Base-by-base conservation (phyloP, 2,113 vertebrate genomes). In the Talpa occidentalis region DNA sequence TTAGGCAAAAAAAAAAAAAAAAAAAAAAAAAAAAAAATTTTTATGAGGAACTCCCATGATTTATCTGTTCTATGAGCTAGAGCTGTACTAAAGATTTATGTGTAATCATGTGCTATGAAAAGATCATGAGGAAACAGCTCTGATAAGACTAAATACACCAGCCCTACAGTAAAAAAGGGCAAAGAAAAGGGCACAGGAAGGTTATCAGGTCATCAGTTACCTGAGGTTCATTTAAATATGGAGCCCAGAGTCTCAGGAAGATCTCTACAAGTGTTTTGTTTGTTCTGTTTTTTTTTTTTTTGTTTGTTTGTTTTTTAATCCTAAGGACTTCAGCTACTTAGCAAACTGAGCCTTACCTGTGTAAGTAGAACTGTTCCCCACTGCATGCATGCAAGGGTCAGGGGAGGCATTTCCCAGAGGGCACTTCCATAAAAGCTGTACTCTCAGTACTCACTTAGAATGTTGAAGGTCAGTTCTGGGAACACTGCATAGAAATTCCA, bases 151-250 rank as follows among this genome's bases (percentile, higher is more conserved):
- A 49, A 76, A 52, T 52, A 74, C 37, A 84, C 32, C 66, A 89
- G 30, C 28, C 17, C 14, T 81, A 90, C 64, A 77, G 35, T n/a
- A 95, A 64, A 47, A 93, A 88, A 88, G 28, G 22, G 5, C 66
- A 85, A 44, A 95, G 70, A 47, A 93, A 88, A 88, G 28, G 22
- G 5, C 66, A 85, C 40, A 62, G 14, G 3, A 84, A 72, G 60
- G 26, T 72, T 21, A 80, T n/a, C n/a, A n/a, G n/a, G n/a, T n/a
- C 77, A 77, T 84, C 59, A 80, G 35, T 76, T 37, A 93, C 10
- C 12, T 42, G 64, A 49, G 2, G 5, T 74, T 93, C 37, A 49
- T 30, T 79, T 80, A 80, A 70, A 62, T 26, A 64, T 7, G 22
- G 22, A 10, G 24, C n/a, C 1, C 22, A 14, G n/a, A 28, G 17